Percentiles rank a stretch among this genome's conserved stretches.
phyloP scores from a whole-genome alignment of 2,113 vertebrate genomes.

The Ciconia boyciana region DNA sequence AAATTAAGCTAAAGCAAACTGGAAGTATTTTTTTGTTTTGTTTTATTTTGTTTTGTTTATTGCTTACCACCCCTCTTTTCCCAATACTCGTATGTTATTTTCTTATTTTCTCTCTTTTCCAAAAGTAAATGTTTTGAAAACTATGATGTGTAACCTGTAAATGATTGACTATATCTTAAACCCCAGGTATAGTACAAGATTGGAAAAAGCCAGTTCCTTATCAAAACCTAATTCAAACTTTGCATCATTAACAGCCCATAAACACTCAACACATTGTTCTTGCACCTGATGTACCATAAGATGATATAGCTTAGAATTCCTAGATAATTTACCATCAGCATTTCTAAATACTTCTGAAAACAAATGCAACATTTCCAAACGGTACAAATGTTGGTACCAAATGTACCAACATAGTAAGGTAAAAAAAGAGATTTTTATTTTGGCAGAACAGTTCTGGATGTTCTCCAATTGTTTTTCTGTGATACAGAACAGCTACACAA shows the following conservation, averaged over 20 bases:
- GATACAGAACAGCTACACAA: not conserved
- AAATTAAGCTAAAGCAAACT: not conserved
- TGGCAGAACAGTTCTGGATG: not conserved
- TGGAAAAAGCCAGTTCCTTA: not conserved
- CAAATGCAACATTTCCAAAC: not conserved
- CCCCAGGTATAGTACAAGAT: not conserved
- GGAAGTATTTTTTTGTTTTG: not conserved
- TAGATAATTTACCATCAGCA: not conserved
- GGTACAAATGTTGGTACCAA: too few relatives aligned
- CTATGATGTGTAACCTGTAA: not conserved
- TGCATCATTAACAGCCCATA: not conserved
- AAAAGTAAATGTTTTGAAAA: not conserved
- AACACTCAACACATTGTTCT: not conserved
- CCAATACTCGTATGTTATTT: rapidly evolving
- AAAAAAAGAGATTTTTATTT: not conserved
- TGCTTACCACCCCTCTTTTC: not conserved
- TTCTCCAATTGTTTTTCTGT: not conserved
- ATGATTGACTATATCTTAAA: not conserved
- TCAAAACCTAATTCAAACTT: not conserved
- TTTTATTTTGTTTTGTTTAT: not conserved
- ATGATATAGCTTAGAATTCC: not conserved
- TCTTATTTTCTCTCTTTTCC: not conserved
- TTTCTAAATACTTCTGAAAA: not conserved
- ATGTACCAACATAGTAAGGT: not conserved
- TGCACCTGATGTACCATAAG: not conserved